These are phyloP conservation scores for Nibea coibor DNA, from an alignment of 2,113 vertebrate genomes.

Conservation along the genomic window DNA sequence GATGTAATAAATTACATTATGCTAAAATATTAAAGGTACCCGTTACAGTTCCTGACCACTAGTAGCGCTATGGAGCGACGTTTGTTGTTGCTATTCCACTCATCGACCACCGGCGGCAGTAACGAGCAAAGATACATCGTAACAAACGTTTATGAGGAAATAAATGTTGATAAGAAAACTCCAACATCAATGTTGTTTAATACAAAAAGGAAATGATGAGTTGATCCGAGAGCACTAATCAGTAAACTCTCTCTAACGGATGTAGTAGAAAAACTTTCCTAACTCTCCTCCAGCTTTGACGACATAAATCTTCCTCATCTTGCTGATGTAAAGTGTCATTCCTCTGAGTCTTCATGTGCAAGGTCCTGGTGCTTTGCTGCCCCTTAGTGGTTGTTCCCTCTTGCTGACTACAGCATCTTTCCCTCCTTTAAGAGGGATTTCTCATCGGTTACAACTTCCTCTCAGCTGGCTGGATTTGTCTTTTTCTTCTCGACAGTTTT, in stretches of 20 bases:
- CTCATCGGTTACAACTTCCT: not conserved
- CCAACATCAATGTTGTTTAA: no score
- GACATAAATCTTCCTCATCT: not conserved
- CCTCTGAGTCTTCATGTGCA: not conserved
- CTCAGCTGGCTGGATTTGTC: not conserved
- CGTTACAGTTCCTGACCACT: no score
- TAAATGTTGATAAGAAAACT: no score
- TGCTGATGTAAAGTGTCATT: not conserved
- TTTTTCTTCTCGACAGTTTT: not conserved
- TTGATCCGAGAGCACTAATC: no score
- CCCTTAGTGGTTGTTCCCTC: conserved; percentile 49
- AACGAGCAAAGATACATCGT: no score
- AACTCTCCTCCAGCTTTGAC: conserved; percentile 1
- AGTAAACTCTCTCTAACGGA: not conserved
- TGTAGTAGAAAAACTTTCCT: not conserved
- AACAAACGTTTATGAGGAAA: no score
- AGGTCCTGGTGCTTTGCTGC: conserved; percentile 27
- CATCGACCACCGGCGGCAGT: no score
- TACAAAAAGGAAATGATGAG: no score
- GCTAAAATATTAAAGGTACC: no score
- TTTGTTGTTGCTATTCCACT: no score
- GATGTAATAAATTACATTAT: no score
- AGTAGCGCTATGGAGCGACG: no score
- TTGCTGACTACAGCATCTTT: not conserved
- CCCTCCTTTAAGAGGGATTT: not conserved